These are phyloP conservation scores for Darevskia mixta DNA, from an alignment of 2,797 vertebrate species.

Conservation along the genomic window DNA sequence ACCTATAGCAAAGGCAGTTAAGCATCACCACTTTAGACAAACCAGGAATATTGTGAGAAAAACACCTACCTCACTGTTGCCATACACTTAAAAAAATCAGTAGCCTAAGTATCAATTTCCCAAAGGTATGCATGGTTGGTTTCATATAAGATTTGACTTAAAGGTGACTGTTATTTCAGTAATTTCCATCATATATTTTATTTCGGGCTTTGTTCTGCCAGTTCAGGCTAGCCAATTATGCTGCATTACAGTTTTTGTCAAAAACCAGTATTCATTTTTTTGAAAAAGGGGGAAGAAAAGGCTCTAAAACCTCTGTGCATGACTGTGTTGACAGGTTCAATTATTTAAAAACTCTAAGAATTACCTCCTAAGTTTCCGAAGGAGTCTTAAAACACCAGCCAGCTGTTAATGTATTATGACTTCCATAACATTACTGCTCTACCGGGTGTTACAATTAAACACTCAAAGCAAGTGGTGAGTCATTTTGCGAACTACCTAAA, in stretches of 20 bases:
- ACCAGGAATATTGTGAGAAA: neutral
- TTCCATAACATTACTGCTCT: slow-evolving; percentile 32
- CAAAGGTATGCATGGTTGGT: neutral
- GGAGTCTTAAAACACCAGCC: slow-evolving; percentile 19
- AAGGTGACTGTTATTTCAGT: neutral
- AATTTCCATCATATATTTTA: neutral
- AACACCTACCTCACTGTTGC: neutral
- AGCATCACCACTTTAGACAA: neutral
- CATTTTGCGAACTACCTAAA: neutral
- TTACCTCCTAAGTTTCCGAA: slow-evolving; percentile 32
- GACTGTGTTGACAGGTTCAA: slow-evolving; percentile 16
- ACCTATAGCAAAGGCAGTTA: neutral
- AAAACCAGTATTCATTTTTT: neutral
- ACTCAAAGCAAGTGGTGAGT: slow-evolving; percentile 54
- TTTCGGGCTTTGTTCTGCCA: neutral
- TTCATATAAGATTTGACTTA: neutral
- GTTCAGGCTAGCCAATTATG: neutral
- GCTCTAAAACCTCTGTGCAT: neutral
- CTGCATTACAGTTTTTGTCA: neutral
- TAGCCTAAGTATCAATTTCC: neutral
- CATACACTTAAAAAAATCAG: neutral
- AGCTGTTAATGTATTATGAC: slow-evolving; percentile 26
- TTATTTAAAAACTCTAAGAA: slow-evolving; percentile 33
- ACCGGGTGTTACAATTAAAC: slow-evolving; percentile 36
- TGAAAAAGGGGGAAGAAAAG: too few species aligned